phyloP scores from a whole-genome alignment of 2,113 vertebrate genomes.

The Rhinichthys klamathensis region DNA sequence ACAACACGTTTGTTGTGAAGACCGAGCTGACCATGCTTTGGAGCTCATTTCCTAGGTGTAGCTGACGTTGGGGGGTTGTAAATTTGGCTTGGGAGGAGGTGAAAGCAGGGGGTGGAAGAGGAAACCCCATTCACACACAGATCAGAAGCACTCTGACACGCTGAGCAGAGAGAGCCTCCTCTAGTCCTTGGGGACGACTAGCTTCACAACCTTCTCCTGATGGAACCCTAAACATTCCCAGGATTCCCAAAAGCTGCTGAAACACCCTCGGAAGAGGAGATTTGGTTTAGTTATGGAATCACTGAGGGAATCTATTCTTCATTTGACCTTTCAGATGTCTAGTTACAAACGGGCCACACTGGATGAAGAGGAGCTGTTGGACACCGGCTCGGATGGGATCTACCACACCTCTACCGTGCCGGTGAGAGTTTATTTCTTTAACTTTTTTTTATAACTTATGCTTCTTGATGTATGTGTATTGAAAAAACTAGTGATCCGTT shows the following conservation, averaged over 20 bases:
- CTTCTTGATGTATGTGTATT: neutral
- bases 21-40: constrained; percentile 44
- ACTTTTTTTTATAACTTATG: neutral
- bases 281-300: constrained; percentile 66
- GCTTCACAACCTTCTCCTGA: constrained; percentile 55
- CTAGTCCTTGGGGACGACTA: constrained; percentile 25
- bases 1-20: constrained; percentile 47
- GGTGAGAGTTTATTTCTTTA: constrained; percentile 69
- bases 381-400: constrained; percentile 82
- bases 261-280: constrained; percentile 18
- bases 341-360: constrained; percentile 91
- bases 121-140: constrained; percentile 8
- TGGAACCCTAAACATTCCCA: constrained; percentile 56
- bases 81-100: constrained; percentile 38
- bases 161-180: constrained; percentile 9
- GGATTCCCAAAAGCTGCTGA: constrained; percentile 47
- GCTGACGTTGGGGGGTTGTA: constrained; percentile 50
- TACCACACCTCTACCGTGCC: constrained; percentile 85
- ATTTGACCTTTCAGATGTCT: constrained; percentile 91
- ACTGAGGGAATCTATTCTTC: constrained; percentile 81
- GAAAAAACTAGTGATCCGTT: neutral
- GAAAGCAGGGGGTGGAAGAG: constrained; percentile 47
- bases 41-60: constrained; percentile 35
- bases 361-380: constrained; percentile 92
- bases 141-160: constrained; percentile 18